Base-by-base conservation (phyloP, 2,888 invertebrate genomes). In the Drosophila mercatorum region DNA sequence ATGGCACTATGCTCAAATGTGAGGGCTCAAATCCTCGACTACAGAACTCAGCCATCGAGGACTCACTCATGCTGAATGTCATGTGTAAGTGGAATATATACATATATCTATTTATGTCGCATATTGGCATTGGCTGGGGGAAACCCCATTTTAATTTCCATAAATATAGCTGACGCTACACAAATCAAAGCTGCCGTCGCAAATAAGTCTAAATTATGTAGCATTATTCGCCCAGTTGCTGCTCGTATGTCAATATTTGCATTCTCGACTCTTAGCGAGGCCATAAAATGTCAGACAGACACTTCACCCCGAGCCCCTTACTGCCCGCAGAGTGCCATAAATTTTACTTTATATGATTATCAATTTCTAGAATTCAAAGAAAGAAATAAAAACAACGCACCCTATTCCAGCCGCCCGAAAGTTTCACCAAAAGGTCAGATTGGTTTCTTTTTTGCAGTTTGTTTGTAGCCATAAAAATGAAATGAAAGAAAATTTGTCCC, bases 1-100 rank as follows among this genome's bases (percentile, higher is more conserved):
- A 97, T 90, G 96, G 96, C 8, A 96, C 96, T 66, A 95, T 95
- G 91, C 94, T 98, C 76, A 97, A 96, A 92, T 98, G 97, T 92
- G 95, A 96, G 86, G 97, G 97, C 6, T 96, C 97, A 91, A 98
- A 98, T 94, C 96, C 95, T 62, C 95, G 95, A 74, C 94, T 98
- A 72, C 95, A 95, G 12, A 95, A 95, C 56, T 95, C 95, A 65
- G 95, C 95, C 80, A 94, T 97, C 66, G 97, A 97, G 89, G 97
- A 97, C 93, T 95, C 95, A 38, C 95, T 97, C 92, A 95, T 95
- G 90, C 94, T 98, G 80, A 97, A 97, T 93, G 96, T 98, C 83
- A 96, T 97, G 89, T 98, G 97, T 98, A 94, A 97, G 97, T 96
- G 93, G 68, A 59, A 57, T 61, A 46, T 43, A 43, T 59, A 41